Conservation (phyloP, 2,888 invertebrate genomes). For the Sinelater perroti region DNA sequence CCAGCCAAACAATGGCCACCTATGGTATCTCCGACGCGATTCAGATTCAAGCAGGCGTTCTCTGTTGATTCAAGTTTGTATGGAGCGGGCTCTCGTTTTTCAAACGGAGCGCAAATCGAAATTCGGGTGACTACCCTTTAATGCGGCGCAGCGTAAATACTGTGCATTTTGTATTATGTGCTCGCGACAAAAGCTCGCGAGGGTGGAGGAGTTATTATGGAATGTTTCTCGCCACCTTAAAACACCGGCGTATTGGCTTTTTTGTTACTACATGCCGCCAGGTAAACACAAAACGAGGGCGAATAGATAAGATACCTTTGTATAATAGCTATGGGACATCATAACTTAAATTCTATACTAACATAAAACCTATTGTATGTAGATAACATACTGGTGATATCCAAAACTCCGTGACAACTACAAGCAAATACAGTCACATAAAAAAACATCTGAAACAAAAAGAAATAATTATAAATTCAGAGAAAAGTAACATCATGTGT, state of each 20-base stretch:
- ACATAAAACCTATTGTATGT: too few species aligned
- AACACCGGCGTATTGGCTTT: slow-evolving; percentile 25
- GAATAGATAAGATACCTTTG: too few species aligned
- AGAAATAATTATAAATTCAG: too few species aligned
- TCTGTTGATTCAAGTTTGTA: slow-evolving; percentile 26
- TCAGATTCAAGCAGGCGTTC: slow-evolving; percentile 30
- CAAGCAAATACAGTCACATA: too few species aligned
- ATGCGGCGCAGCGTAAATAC: slow-evolving; percentile 31
- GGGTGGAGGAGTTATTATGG: slow-evolving; percentile 23
- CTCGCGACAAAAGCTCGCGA: slow-evolving; percentile 25
- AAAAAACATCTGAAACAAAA: too few species aligned
- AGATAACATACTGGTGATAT: too few species aligned
- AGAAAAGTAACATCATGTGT: too few species aligned
- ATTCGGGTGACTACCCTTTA: slow-evolving; percentile 36
- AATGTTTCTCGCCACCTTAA: slow-evolving; percentile 25
- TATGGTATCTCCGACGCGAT: slow-evolving; percentile 13
- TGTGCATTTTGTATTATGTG: slow-evolving; percentile 29
- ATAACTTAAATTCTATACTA: too few species aligned
- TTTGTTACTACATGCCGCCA: slow-evolving; percentile 9
- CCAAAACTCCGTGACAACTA: too few species aligned
- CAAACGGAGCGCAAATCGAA: slow-evolving; percentile 36
- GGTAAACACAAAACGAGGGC: slow-evolving; percentile 19
- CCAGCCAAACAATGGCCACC: slow-evolving; percentile 3
- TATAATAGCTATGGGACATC: too few species aligned
- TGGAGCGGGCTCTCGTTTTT: slow-evolving; percentile 32